Evolutionary conservation across 2,888 invertebrate genomes (phyloP), one percentile per base, ranked within the genome.

Genomic region (Acrobasis consociella): DNA sequence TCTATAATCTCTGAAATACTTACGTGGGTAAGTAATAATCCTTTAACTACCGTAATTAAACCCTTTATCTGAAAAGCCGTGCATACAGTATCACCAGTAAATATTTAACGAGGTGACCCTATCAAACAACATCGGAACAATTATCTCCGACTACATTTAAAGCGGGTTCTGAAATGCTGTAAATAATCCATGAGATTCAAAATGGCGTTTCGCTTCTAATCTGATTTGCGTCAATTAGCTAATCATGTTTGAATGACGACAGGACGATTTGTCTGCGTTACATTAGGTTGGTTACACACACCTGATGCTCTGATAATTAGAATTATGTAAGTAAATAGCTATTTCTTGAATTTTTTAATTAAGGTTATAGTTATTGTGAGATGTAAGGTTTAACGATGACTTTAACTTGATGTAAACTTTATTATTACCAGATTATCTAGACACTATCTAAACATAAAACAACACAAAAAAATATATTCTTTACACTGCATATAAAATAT

Each of bases 141-240:
- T 75, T 70, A 78, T 70, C 67, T 67, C 69, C 72, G 67, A 66
- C 70, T 65, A 69, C 72, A 60, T 58, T 65, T 72, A 74, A 73
- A 74, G 65, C 74, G 65, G 61, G 66, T 65, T 67, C 65, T 65
- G 69, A 70, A 69, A 65, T 50, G 64, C 58, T 62, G 58, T 82
- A 65, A 77, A 84, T 85, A 80, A 78, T 82, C 72, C 68, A 85
- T 75, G 77, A 76, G 75, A 60, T 73, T 73, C 74, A 77, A 74
- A 74, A 73, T 69, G 62, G 46, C 62, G 49, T 53, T 61, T 62
- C 72, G 69, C 65, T 55, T 68, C 67, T 73, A 71, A 80, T 72
- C 76, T 75, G 78, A 83, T 79, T 79, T 71, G 68, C 70, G 81
- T 81, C 85, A 85, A 85, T 85, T 83, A 82, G 69, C 72, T 65